A percentile compares a stretch with the other conserved stretches of the same genome.
These are phyloP conservation scores for Artemia franciscana DNA, from an alignment of 1,140 invertebrate species.

Conservation along the genomic window DNA sequence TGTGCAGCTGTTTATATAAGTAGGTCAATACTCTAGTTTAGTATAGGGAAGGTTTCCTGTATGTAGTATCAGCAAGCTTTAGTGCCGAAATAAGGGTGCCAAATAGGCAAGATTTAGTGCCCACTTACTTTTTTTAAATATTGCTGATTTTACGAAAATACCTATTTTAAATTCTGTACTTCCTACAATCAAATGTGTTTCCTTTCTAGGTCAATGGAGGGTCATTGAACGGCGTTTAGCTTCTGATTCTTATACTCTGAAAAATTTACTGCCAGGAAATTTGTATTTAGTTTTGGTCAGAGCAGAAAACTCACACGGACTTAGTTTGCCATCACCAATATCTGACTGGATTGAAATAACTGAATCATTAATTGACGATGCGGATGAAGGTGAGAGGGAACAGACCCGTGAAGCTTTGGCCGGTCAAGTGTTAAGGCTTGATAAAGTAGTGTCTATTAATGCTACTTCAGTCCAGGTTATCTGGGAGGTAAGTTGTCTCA, in stretches of 20 bases:
- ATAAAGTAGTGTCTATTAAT: slow-evolving; percentile 22
- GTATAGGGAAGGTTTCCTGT: too few species aligned
- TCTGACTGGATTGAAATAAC: slow-evolving; percentile 28
- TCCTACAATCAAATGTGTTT: neutral
- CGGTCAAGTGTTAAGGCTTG: slow-evolving; percentile 21
- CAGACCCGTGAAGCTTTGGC: slow-evolving; percentile 15
- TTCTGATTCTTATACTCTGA: slow-evolving; percentile 12
- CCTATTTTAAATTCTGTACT: too few species aligned
- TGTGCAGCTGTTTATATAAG: too few species aligned
- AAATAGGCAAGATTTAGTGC: too few species aligned
- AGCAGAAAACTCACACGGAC: slow-evolving; percentile 62
- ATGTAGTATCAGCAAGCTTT: too few species aligned
- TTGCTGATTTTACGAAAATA: too few species aligned
- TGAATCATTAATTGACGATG: neutral
- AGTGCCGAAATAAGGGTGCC: too few species aligned
- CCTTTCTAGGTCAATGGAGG: slow-evolving; percentile 1
- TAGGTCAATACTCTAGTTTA: too few species aligned
- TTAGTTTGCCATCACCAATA: slow-evolving; percentile 38
- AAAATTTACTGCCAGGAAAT: slow-evolving; percentile 48
- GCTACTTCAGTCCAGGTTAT: slow-evolving; percentile 24
- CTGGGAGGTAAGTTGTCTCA: slow-evolving; percentile 26
- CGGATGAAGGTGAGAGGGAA: slow-evolving; percentile 13
- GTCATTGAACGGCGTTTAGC: slow-evolving; percentile 4
- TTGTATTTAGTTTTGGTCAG: slow-evolving; percentile 67
- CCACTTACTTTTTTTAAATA: too few species aligned